A percentile compares a stretch with the other conserved stretches of the same genome.
These are phyloP conservation scores for Boulengerochromis microlepis DNA, from an alignment of 2,113 vertebrate genomes.

Conservation along the genomic window DNA sequence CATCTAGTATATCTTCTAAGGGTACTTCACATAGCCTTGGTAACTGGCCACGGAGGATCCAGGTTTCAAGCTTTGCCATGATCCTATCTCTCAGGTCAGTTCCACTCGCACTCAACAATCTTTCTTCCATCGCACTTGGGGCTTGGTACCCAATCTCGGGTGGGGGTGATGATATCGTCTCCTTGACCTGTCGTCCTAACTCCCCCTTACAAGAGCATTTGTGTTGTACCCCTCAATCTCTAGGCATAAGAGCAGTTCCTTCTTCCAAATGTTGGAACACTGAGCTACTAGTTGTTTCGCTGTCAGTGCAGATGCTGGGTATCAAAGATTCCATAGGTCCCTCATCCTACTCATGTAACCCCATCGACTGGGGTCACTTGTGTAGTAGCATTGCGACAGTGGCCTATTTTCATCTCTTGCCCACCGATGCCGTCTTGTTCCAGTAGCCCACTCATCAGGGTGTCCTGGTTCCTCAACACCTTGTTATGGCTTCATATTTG, in stretches of 20 bases:
- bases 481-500: neutral
- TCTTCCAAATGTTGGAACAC: neutral
- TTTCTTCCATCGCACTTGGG: neutral
- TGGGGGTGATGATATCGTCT: neutral
- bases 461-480: neutral
- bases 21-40: neutral
- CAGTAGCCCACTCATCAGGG: neutral
- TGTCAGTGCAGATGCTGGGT: neutral
- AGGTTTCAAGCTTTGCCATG: neutral
- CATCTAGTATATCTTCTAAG: neutral
- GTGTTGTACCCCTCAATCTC: neutral
- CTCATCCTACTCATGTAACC: neutral
- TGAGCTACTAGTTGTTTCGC: fast-evolving
- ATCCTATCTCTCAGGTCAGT: neutral
- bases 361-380: neutral
- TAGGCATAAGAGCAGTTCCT: neutral
- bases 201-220: neutral
- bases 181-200: neutral
- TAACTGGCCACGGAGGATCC: fast-evolving
- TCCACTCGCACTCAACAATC: neutral
- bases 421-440: fast-evolving
- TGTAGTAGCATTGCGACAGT: neutral
- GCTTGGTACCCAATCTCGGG: neutral
- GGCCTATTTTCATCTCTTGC: neutral
- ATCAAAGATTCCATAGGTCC: neutral